Evolutionary conservation across 2,113 vertebrate species (phyloP).

Genomic region (Notothenia coriiceps): DNA sequence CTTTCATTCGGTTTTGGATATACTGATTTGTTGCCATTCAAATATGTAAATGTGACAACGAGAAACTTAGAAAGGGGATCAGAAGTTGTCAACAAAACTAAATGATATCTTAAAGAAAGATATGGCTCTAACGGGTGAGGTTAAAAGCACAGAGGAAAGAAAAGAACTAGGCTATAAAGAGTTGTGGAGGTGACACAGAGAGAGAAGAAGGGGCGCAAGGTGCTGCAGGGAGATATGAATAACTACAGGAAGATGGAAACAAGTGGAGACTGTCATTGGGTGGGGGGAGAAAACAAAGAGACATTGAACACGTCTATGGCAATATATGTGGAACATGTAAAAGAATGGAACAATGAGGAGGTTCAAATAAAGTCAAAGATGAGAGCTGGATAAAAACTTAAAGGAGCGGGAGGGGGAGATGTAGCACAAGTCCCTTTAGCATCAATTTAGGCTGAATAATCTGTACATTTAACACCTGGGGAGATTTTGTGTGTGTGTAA

Average conservation of each 20-base stretch:
- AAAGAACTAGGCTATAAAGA: constrained; percentile 25
- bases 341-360: constrained; percentile 68
- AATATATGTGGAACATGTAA: constrained; percentile 28
- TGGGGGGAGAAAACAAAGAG: constrained; percentile 56
- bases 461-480: background rate
- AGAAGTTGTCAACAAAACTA: constrained; percentile 31
- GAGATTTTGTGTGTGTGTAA: background rate
- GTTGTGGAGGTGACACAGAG: constrained; percentile 36
- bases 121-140: constrained; percentile 3
- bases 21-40: background rate
- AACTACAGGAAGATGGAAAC: constrained; percentile 71
- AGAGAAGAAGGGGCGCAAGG: constrained; percentile 18
- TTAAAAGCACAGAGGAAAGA: constrained; percentile 36
- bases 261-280: constrained; percentile 49
- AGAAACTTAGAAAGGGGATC: constrained; percentile 6
- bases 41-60: background rate
- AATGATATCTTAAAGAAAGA: constrained; percentile 18
- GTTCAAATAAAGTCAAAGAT: constrained; percentile 43
- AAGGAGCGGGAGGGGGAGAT: constrained; percentile 39
- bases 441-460: background rate
- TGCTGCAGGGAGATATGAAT: constrained; percentile 55
- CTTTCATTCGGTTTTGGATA: background rate
- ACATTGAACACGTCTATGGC: constrained; percentile 41
- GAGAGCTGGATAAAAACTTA: constrained; percentile 37
- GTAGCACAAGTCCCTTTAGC: background rate